Evolutionary conservation across 1,140 invertebrate genomes (phyloP).

Genomic region (Palaemon carinicauda): DNA sequence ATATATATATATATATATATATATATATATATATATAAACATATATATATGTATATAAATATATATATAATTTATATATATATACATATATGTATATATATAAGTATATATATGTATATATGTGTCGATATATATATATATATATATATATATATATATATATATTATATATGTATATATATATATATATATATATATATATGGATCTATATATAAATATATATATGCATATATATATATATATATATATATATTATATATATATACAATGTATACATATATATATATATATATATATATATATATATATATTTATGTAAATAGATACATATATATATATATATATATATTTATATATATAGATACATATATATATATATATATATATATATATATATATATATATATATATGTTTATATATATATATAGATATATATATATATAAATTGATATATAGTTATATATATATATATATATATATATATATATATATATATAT

Average conservation of each 20-base stretch:
- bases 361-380: neutral
- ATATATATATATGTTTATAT: neutral
- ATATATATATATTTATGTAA: neutral
- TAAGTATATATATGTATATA: neutral
- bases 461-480: neutral
- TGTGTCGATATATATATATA: neutral
- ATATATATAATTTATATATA: neutral
- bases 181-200: conserved; percentile 9
- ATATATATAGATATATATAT: neutral
- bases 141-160: conserved; percentile 9
- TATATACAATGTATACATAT: neutral
- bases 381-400: neutral
- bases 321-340: neutral
- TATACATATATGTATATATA: neutral
- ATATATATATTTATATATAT: conserved; percentile 9
- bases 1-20: neutral
- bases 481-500: neutral
- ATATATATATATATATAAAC: neutral
- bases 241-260: conserved; percentile 7
- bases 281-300: neutral
- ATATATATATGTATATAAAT: neutral
- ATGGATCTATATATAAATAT: neutral
- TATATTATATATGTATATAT: neutral
- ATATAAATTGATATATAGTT: neutral
- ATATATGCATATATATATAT: conserved; percentile 6